Evolutionary conservation across 2,113 vertebrate species (phyloP), one percentile per base, ranked within the genome.

Genomic region (Anolis carolinensis): DNA sequence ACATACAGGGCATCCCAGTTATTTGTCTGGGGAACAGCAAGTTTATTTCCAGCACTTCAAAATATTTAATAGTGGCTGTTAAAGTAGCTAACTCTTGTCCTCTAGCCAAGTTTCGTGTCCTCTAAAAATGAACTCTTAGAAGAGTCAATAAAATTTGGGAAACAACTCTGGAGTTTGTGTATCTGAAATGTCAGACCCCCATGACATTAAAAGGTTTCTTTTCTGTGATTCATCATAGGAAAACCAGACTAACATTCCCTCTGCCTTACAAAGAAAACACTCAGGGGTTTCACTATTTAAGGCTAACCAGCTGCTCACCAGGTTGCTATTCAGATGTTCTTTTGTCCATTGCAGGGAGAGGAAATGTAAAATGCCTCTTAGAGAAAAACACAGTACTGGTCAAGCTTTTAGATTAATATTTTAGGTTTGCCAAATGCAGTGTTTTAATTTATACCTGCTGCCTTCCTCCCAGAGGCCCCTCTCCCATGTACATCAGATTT

Each of bases 111-210:
- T 14, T 59, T 59, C 4, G 13, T 89, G 88, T 82, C 82, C 80
- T 90, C 59, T 91, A 85, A 82, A 85, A 36, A 90, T 62, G 72
- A 84, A 88, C 59, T 88, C 76, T 89, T 81, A 89, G 32, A 34
- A 72, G 82, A 89, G 73, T 86, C 92, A 89, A 62, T 91, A 91
- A 48, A 75, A 74, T 88, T 89, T 92, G 83, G 83, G 86, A 93
- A 92, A 89, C 63, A 77, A 87, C 89, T 90, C 89, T 87, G 75
- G n/a, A 75, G 73, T 71, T 80, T 50, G 71, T 90, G 79, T n/a
- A 50, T 77, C 73, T 76, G 87, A 67, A 84, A 88, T n/a, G 30
- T 74, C 86, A 84, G 71, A 87, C 87, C 80, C 39, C 83, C 72
- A 62, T 72, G 79, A 87, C 92, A 85, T 86, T 89, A 91, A 92